phyloP scores from a whole-genome alignment of 2,888 invertebrate genomes.

The Cataglyphis cursor region DNA sequence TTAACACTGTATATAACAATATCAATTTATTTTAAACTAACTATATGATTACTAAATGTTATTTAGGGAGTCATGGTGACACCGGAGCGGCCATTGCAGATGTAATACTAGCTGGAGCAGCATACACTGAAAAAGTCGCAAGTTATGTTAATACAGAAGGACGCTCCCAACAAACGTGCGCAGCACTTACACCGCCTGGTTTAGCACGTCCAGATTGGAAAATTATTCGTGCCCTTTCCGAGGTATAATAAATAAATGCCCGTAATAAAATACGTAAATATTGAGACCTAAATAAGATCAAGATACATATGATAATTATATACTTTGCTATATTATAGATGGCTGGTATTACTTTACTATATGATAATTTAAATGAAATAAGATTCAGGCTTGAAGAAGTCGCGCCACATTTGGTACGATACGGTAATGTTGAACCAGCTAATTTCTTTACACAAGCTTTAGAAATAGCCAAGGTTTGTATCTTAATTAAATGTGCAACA shows the following conservation, averaged over 20 bases:
- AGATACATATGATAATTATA: background rate
- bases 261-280: background rate
- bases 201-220: conserved; percentile 99
- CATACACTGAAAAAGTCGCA: conserved; percentile 99
- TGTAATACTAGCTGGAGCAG: conserved; percentile 97
- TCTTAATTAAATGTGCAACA: background rate
- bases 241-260: conserved; percentile 88
- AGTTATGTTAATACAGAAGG: conserved; percentile 99
- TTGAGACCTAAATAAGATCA: background rate
- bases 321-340: conserved; percentile 85
- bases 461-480: conserved; percentile 90
- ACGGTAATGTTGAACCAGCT: conserved; percentile 94
- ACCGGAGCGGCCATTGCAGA: conserved; percentile 97
- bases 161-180: conserved; percentile 95
- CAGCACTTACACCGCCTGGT: conserved; percentile 96
- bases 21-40: conserved; percentile 84
- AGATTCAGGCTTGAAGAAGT: conserved; percentile 94
- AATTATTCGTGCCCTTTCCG: conserved; percentile 98
- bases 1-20: background rate
- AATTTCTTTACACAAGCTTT: conserved; percentile 94
- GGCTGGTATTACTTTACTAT: conserved; percentile 91
- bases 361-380: conserved; percentile 95
- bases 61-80: conserved; percentile 97
- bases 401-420: conserved; percentile 95
- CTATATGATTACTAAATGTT: conserved; percentile 94